Conservation (phyloP, 2,888 invertebrate genomes). For the Dexiosoma caninum region DNA sequence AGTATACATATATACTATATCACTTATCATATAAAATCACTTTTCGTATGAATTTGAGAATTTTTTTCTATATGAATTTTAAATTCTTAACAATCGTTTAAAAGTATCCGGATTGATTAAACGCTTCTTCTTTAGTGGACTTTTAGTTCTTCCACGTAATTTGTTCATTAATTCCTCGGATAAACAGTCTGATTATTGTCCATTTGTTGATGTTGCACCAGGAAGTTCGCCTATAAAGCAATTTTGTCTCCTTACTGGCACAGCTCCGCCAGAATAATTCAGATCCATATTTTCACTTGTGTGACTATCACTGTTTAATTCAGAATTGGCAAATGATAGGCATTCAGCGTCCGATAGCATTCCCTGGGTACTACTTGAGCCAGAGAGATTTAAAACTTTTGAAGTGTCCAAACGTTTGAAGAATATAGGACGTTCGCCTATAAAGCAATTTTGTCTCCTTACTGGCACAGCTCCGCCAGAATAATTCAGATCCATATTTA, state of each 20-base stretch:
- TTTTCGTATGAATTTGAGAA: not conserved
- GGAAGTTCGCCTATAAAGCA: conserved; percentile 68
- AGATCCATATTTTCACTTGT: too few species aligned
- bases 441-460: conserved; percentile 74
- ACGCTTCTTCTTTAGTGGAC: conserved; percentile 37
- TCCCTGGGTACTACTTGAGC: too few species aligned
- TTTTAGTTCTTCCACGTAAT: conserved; percentile 21
- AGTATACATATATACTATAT: not conserved
- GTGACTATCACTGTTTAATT: too few species aligned
- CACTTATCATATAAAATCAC: not conserved
- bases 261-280: too few species aligned
- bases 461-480: conserved; percentile 68
- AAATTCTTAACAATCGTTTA: conserved; percentile 51
- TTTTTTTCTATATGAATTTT: not conserved
- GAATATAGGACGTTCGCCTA: too few species aligned
- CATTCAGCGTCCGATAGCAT: too few species aligned
- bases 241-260: too few species aligned
- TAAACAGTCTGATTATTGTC: not conserved
- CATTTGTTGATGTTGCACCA: not conserved
- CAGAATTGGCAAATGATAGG: too few species aligned
- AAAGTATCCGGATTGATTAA: conserved; percentile 1
- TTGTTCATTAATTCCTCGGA: conserved; percentile 11
- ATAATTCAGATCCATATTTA: not conserved
- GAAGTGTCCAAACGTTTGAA: too few species aligned
- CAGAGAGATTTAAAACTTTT: too few species aligned